These are phyloP conservation scores for Callimico goeldii DNA, from an alignment of 2,797 vertebrate species.

Conservation along the genomic window DNA sequence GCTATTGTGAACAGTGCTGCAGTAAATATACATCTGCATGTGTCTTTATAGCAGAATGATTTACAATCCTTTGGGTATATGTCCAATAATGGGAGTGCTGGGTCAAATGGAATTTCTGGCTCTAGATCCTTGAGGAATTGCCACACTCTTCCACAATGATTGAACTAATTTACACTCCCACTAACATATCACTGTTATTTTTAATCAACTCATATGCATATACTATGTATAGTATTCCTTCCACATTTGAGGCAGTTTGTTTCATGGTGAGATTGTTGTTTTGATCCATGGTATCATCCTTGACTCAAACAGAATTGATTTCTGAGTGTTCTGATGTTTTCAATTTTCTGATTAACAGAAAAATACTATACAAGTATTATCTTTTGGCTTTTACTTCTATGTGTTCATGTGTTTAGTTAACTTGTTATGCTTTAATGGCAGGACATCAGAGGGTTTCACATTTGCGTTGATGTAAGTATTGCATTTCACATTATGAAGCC, in stretches of 20 bases:
- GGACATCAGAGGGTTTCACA: background rate
- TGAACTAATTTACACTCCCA: background rate
- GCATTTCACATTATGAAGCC: slow-evolving; percentile 52
- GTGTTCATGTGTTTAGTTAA: slow-evolving; percentile 30
- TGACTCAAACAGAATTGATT: slow-evolving; percentile 28
- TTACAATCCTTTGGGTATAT: background rate
- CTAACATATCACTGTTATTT: background rate
- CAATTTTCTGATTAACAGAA: slow-evolving; percentile 14
- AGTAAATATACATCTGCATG: background rate
- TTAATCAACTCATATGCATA: background rate
- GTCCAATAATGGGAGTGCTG: background rate
- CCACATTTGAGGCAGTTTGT: background rate
- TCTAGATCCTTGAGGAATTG: background rate
- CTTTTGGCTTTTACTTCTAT: background rate
- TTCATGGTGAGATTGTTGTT: background rate
- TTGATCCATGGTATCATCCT: background rate
- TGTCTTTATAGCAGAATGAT: background rate
- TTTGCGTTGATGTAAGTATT: slow-evolving; percentile 7
- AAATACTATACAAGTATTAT: background rate
- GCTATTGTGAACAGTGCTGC: background rate
- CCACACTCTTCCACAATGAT: background rate
- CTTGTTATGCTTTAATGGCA: background rate
- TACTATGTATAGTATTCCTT: background rate
- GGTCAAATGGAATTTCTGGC: background rate
- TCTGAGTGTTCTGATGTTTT: slow-evolving; percentile 18